Base-by-base conservation (phyloP, 1,140 invertebrate genomes). In the Centruroides sculpturatus region DNA sequence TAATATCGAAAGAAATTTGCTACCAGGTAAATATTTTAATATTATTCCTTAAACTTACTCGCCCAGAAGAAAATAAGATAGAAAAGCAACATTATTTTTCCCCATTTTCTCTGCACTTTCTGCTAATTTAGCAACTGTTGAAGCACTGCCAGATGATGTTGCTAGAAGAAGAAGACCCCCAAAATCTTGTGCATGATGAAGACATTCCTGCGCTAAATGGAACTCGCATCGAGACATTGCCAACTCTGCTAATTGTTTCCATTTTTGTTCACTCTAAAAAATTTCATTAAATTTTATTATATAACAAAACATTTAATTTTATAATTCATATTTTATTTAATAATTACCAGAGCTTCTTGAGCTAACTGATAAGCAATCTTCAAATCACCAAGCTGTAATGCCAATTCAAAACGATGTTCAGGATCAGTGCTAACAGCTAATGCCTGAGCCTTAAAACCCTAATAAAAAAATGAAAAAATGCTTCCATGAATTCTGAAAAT, bases 371-470 rank as follows among this genome's bases (percentile, higher is more conserved):
- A 81, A 0, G 92, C 93, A 0, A 82, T 82, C 41, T 83, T 80
- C 46, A 98, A 75, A 71, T 99, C 88, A 10, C 89, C 89, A 34
- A 98, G 78, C 49, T 89, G 82, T 7, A 99, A 70, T 0, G 96
- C 89, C 58, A 99, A 76, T 72, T 99, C 96, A 77, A 99, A 99
- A 73, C 89, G 87, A 68, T 99, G 96, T 70, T 99, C 96, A 0
- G 91, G 85, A 77, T 99, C 96, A 55, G 89, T 91, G 3, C 92
- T 94, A 0, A 99, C 95, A 1, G 90, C 90, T 47, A 99, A 76
- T 1, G 97, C 97, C 81, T 99, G 94, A 66, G 92, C 82, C 72
- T 96, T 96, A 76, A 98, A 98, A 23, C 95, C 95, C 85, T 90
- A 68, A 69, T 59, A 13, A 41, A 41, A 6, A 54, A n/a, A n/a